Base-by-base conservation (phyloP, 2,113 vertebrate genomes). In the Eurystomus gularis region DNA sequence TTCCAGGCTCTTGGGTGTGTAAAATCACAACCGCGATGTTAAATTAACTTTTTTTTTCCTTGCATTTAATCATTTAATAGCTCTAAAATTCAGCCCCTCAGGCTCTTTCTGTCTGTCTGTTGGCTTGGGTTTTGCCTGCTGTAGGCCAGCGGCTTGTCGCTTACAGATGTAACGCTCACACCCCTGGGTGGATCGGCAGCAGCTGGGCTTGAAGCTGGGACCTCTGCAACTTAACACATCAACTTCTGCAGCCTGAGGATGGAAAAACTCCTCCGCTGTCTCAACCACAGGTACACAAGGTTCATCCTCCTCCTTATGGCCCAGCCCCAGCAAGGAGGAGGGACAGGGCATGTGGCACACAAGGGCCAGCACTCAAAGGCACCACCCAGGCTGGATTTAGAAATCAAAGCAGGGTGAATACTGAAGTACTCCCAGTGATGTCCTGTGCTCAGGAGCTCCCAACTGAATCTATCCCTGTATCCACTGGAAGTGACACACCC, bases 1-100 rank as follows among this genome's bases (percentile, higher is more conserved):
- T 96, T 89, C 66, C 95, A 91, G 96, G 89, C 97, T 97, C 97
- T 96, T 79, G 97, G 97, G 96, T 93, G 96, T 96, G 96, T 94
- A 96, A 97, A 97, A 96, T 97, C 96, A 96, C 94, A 95, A 96
- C 96, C 62, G 48, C 39, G 77, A 97, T 95, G 91, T 94, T 92
- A 96, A 95, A 97, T 95, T 96, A 90, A 95, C 92, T 92, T 95
- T 93, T 86, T 83, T 92, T 73, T 11, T 15, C 82, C 82, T 88
- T 88, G 71, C 95, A 94, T 97, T 96, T 96, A 96, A 97, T 93
- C 93, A 94, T 94, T 97, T 97, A 97, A 97, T 97, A 96, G 96
- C 96, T 97, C 95, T 94, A 95, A 97, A 97, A 96, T 97, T 91
- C 96, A 96, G 93, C 97, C 96, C 96, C 94, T 83, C 87, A 93